phyloP scores from a whole-genome alignment of 2,113 vertebrate genomes.

The Phoxinus phoxinus region DNA sequence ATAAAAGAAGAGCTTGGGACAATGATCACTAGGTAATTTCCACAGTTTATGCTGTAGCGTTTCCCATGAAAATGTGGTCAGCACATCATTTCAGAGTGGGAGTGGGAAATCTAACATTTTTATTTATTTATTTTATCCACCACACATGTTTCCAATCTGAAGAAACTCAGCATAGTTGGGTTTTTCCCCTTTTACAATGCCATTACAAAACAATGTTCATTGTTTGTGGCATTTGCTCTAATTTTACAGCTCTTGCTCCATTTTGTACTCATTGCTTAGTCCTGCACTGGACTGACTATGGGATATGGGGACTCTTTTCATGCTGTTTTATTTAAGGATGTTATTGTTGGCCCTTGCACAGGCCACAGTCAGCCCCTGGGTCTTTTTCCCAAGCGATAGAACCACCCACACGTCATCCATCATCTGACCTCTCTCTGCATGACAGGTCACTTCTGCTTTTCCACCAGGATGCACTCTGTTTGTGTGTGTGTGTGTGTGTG shows the following conservation, averaged over 20 bases:
- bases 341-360: conserved; percentile 91
- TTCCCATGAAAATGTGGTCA: conserved; percentile 85
- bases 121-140: conserved; percentile 48
- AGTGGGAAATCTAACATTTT: conserved; percentile 57
- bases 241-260: conserved; percentile 80
- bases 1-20: conserved; percentile 50
- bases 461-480: conserved; percentile 42
- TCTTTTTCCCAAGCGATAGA: conserved; percentile 95
- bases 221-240: conserved; percentile 84
- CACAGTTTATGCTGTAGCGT: conserved; percentile 75
- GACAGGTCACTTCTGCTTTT: conserved; percentile 69
- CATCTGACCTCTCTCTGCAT: conserved; percentile 75
- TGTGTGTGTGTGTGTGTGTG: neutral
- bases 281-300: conserved; percentile 75
- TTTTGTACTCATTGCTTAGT: conserved; percentile 82
- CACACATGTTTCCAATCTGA: conserved; percentile 58
- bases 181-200: conserved; percentile 79
- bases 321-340: conserved; percentile 91
- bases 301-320: conserved; percentile 56
- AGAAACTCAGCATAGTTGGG: conserved; percentile 45
- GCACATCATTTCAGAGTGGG: conserved; percentile 80
- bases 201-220: conserved; percentile 88
- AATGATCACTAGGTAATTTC: conserved; percentile 49
- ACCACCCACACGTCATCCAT: conserved; percentile 80
- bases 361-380: conserved; percentile 89